Conservation (phyloP, 2,888 invertebrate genomes). For the Ophion slaviceki region DNA sequence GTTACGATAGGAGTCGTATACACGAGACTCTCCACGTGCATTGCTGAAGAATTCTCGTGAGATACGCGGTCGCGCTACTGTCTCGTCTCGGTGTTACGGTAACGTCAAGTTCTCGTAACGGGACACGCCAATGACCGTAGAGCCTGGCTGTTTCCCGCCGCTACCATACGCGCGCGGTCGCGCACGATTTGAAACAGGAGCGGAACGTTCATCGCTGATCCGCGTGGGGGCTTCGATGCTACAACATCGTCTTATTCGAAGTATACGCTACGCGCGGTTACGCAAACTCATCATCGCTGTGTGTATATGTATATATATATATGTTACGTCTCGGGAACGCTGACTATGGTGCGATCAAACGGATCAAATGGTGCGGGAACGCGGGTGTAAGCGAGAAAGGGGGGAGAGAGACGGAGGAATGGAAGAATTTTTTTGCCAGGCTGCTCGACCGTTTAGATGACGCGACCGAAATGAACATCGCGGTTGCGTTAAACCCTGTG, state of each 20-base stretch:
- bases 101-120: slow-evolving; percentile 46
- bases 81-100: slow-evolving; percentile 13
- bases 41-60: slow-evolving; percentile 4
- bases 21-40: neutral
- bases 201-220: neutral
- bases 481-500: no score
- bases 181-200: neutral
- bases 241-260: neutral
- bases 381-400: no score
- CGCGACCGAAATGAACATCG: no score
- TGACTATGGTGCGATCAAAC: no score
- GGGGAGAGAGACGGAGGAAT: no score
- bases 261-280: neutral
- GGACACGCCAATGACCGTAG: slow-evolving; percentile 50
- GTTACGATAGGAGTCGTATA: neutral
- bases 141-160: neutral
- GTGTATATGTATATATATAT: neutral
- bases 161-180: neutral
- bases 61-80: neutral
- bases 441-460: no score
- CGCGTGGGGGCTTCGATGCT: neutral
- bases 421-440: no score
- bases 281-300: neutral
- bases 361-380: no score
- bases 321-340: no score